Percentiles rank a stretch among this genome's conserved stretches.
These are phyloP conservation scores for Polyommatus icarus DNA, from an alignment of 2,888 invertebrate species.

Conservation along the genomic window DNA sequence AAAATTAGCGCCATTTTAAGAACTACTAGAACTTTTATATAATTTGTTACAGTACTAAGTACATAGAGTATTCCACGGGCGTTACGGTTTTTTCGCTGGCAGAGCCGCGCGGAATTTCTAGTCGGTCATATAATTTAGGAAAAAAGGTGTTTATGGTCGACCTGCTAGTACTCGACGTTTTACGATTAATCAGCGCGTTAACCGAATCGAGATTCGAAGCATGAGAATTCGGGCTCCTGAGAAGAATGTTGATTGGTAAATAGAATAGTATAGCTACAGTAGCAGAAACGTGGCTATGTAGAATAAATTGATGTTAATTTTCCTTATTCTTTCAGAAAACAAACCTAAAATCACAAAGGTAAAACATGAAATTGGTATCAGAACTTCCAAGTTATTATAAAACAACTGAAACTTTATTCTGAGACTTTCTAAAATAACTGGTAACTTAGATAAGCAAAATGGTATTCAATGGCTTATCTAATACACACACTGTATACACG, in stretches of 20 bases:
- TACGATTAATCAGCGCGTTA: neutral
- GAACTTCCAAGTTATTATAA: neutral
- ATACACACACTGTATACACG: slow-evolving; percentile 1
- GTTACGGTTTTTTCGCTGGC: too few relatives aligned
- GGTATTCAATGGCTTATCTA: neutral
- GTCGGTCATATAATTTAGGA: too few relatives aligned
- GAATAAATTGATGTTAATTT: neutral
- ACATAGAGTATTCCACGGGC: too few relatives aligned
- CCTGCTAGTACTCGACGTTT: too few relatives aligned
- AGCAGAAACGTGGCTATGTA: too few relatives aligned
- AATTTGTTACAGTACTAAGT: too few relatives aligned
- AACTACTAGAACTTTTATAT: too few relatives aligned
- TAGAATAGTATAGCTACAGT: too few relatives aligned
- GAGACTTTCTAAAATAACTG: neutral
- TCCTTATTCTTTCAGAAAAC: neutral
- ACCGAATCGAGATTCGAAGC: neutral
- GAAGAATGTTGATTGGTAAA: neutral
- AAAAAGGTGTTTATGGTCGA: too few relatives aligned
- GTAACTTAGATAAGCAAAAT: neutral
- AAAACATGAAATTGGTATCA: neutral
- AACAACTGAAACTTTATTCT: neutral
- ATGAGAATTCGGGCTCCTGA: neutral
- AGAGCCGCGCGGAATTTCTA: too few relatives aligned
- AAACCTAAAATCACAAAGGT: neutral
- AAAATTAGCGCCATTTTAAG: too few relatives aligned